phyloP scores from a whole-genome alignment of 2,888 invertebrate genomes.

The Anticlea derivata region DNA sequence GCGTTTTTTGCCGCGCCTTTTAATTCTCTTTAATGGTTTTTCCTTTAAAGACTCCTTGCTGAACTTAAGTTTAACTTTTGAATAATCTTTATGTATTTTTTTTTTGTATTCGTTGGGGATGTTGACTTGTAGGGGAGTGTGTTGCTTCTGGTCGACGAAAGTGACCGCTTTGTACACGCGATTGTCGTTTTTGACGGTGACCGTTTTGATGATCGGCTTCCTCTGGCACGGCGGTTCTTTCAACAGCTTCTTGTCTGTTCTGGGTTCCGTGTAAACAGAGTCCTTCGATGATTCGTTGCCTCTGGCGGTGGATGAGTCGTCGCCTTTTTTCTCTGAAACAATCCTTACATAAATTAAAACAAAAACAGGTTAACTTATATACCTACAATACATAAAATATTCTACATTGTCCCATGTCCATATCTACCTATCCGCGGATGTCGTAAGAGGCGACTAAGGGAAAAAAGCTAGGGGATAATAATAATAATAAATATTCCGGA shows the following conservation, averaged over 20 bases:
- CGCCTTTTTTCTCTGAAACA: constrained; percentile 5
- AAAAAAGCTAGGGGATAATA: too few relatives aligned
- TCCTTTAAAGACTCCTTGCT: constrained; percentile 15
- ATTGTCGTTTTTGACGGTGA: constrained; percentile 29
- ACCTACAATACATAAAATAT: too few relatives aligned
- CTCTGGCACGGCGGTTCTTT: constrained; percentile 28
- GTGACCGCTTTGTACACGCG: constrained; percentile 57
- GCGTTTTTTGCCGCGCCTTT: constrained; percentile 3
- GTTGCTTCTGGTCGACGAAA: constrained; percentile 49
- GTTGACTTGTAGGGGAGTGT: constrained; percentile 48
- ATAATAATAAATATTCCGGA: too few relatives aligned
- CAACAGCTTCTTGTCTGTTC: constrained; percentile 20
- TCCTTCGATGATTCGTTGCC: constrained; percentile 20
- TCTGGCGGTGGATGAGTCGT: constrained; percentile 4
- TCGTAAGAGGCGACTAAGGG: too few relatives aligned
- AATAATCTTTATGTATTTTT: background rate
- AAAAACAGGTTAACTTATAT: too few relatives aligned
- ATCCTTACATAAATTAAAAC: too few relatives aligned
- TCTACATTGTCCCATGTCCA: too few relatives aligned
- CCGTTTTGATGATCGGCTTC: constrained; percentile 54
- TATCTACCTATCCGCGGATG: too few relatives aligned
- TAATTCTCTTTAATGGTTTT: constrained; percentile 17
- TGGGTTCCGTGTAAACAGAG: constrained; percentile 23
- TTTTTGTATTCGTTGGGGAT: constrained; percentile 44
- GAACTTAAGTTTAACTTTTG: constrained; percentile 7